Evolutionary conservation across 2,888 invertebrate genomes (phyloP), one percentile per base, ranked within the genome.

Genomic region (Escarpia spicata): DNA sequence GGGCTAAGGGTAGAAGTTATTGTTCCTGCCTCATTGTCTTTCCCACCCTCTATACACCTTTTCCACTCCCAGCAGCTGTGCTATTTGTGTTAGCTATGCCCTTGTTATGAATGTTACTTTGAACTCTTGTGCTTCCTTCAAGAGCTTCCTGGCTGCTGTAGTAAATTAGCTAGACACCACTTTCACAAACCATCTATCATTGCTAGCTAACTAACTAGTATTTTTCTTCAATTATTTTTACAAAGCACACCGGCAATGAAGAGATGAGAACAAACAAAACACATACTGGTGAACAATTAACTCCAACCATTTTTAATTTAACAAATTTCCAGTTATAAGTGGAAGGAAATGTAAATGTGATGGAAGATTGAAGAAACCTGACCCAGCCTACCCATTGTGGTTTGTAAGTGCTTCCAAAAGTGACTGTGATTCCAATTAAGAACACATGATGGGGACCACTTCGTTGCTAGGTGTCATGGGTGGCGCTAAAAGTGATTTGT

Each of bases 161-260:
- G 75, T 26, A 75, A 75, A 75, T 75, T 75, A 75, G 75, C 26
- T 75, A 75, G n/a, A 75, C 75, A 75, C 3, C 19, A 75, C 26
- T 75, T 75, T 75, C 75, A 75, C n/a, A n/a, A 26, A 26, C 19
- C 75, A 19, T 75, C n/a, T 75, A 75, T 75, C 75, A 26, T 75
- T 75, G 75, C n/a, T 75, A 6, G n/a, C n/a, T 26, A 75, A 75
- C 75, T 75, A 75, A 75, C 75, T 75, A n/a, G 26, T 75, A 75
- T 75, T 75, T 75, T 75, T 75, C n/a, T 75, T 75, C 75, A 75
- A 75, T 75, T 75, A 26, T 26, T 75, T 75, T 75, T n/a, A 75
- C 75, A 75, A 75, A 75, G 75, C 75, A 75, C 6, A 19, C 75
- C n/a, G 4, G 19, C 75, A 75, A n/a, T 26, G 75, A 26, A 75